Evolutionary conservation across 2,888 invertebrate species (phyloP), one percentile per base, ranked within the genome.

Genomic region (Drosophila anceps): DNA sequence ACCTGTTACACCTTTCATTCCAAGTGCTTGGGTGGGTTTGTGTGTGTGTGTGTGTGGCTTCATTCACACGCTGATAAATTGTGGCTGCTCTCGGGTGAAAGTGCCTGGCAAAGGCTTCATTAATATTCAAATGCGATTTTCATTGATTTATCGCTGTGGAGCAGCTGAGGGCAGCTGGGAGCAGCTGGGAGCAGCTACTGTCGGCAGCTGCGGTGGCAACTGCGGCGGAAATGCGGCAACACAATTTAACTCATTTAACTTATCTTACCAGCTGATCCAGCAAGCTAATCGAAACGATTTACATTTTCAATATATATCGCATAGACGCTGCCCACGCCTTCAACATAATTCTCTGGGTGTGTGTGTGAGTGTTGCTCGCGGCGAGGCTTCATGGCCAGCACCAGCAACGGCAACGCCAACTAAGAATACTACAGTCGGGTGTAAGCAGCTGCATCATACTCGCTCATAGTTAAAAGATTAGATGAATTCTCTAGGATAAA

Each of bases 31-130:
- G 24, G 24, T 24, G 24, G 2, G 24, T 24, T 61, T 64, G 63
- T 65, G 43, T 37, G 41, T 64, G 63, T 65, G 43, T 37, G 41
- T 65, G 90, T 90, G 91, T 88, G 90, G 90, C 64, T 90, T 79
- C 82, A 88, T 88, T 88, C 91, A 88, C 83, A 91, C 87, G 91
- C 88, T 87, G 89, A 90, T 91, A 90, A 88, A 84, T 80, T 79
- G 67, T 48, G 53, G 51, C 24, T 35, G 8, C n/a, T 73, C 74
- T 73, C 74, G 33, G 73, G 75, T 68, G 79, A 84, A 85, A 88
- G 88, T 79, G 66, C 58, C 27, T 44, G 15, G 15, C 76, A 84
- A 85, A 77, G 88, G 81, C 75, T 88, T 85, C 84, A 86, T 86
- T 84, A 84, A 84, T 86, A 86, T 88, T 79, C 75, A 88, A 85